Evolutionary conservation across 1,140 invertebrate genomes (phyloP).

Genomic region (Drosophila tani): DNA sequence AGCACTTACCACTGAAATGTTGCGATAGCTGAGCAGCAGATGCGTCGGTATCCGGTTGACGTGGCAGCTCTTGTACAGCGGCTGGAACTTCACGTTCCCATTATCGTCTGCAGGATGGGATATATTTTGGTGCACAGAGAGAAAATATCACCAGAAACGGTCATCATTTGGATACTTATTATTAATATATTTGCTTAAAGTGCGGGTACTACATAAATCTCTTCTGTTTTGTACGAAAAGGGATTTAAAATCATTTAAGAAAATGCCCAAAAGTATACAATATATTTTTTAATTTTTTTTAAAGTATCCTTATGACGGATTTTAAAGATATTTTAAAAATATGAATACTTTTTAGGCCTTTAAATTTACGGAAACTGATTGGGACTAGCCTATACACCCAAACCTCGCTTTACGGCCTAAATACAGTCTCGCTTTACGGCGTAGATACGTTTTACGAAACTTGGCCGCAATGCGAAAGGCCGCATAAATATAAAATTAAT

Average conservation of each 20-base stretch:
- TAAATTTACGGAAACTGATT: not conserved
- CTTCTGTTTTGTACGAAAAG: not conserved
- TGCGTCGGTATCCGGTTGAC: constrained; percentile 86
- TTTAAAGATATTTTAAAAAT: not conserved
- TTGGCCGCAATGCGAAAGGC: too few species aligned
- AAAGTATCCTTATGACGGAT: not conserved
- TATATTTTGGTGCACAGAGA: constrained; percentile 20
- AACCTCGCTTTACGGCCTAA: too few species aligned
- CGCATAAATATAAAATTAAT: too few species aligned
- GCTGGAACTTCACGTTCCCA: constrained; percentile 86
- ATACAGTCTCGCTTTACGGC: too few species aligned
- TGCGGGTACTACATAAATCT: not conserved
- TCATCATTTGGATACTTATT: not conserved
- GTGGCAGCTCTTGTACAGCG: constrained; percentile 87
- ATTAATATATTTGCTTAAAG: not conserved
- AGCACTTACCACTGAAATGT: constrained; percentile 86
- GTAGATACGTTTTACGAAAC: too few species aligned
- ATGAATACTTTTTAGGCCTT: fast-evolving
- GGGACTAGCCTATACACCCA: too few species aligned
- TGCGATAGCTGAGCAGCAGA: constrained; percentile 86
- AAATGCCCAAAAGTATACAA: not conserved
- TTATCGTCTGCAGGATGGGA: constrained; percentile 76
- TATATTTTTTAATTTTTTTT: not conserved
- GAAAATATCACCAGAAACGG: constrained; percentile 22
- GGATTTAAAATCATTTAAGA: not conserved